These are phyloP conservation scores for Lasioglossum leucozonium DNA, from an alignment of 2,888 invertebrate species.

Conservation along the genomic window DNA sequence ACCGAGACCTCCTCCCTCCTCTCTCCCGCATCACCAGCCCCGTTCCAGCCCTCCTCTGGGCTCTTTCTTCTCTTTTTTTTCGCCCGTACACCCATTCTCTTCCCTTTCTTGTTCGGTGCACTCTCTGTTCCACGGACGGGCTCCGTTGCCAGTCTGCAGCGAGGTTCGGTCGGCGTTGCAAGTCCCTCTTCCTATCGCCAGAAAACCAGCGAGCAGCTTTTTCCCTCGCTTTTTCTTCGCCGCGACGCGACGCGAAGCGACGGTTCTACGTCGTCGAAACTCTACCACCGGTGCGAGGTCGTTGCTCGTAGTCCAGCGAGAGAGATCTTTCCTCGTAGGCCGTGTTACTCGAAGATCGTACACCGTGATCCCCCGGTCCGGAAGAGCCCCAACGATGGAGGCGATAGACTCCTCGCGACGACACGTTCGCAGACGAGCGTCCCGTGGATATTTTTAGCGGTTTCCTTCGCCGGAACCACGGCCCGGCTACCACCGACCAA, in stretches of 20 bases:
- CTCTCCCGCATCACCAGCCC: conserved; percentile 12
- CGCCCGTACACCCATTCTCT: conserved; percentile 51
- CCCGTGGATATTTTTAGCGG: conserved; percentile 28
- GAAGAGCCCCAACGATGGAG: conserved; percentile 11
- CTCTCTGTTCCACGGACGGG: conserved; percentile 57
- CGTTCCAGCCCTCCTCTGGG: not conserved
- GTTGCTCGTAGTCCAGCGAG: not conserved
- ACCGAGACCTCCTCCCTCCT: conserved; percentile 16
- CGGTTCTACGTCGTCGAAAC: not conserved
- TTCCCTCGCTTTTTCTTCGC: not conserved
- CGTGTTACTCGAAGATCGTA: not conserved
- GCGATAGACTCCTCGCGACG: conserved; percentile 7
- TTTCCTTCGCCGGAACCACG: conserved; percentile 5
- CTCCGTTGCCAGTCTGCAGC: conserved; percentile 66
- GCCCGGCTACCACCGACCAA: not conserved
- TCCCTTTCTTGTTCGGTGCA: conserved; percentile 57
- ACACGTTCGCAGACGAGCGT: conserved; percentile 1
- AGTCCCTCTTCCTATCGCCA: conserved; percentile 29
- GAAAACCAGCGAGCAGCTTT: conserved; percentile 23
- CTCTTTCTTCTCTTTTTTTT: conserved; percentile 54
- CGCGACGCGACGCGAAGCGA: not conserved
- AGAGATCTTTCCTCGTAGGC: not conserved
- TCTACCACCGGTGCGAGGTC: not conserved
- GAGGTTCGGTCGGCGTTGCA: conserved; percentile 66
- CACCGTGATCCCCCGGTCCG: conserved; percentile 31